phyloP scores from a whole-genome alignment of 2,888 invertebrate species.

The Cephus spinipes region DNA sequence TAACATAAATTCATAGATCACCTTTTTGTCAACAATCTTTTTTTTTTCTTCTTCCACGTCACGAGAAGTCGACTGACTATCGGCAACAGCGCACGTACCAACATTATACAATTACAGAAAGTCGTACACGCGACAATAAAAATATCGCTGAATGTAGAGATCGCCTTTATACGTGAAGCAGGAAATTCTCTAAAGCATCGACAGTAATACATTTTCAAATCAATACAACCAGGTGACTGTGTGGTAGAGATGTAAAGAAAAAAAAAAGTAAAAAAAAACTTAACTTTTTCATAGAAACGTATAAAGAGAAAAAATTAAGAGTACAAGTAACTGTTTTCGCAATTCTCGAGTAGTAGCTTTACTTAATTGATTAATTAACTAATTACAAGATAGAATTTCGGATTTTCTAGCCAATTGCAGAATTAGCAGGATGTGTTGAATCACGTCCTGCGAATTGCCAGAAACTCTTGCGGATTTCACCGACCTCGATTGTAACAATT shows the following conservation, averaged over 20 bases:
- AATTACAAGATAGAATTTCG: not conserved
- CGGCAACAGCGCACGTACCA: not conserved
- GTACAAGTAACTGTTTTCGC: not conserved
- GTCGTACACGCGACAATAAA: not conserved
- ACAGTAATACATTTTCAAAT: not conserved
- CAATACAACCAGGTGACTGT: not conserved
- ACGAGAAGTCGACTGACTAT: not conserved
- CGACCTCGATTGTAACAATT: slow-evolving; percentile 12
- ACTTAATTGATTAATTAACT: not conserved
- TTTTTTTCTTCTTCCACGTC: not conserved
- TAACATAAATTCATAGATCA: not conserved
- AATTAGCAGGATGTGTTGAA: not conserved
- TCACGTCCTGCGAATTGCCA: not conserved
- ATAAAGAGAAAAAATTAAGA: too few species aligned
- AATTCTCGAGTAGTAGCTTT: not conserved
- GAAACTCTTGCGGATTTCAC: slow-evolving; percentile 6
- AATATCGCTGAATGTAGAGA: not conserved
- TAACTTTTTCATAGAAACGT: too few species aligned
- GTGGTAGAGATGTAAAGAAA: not conserved
- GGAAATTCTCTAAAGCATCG: not conserved
- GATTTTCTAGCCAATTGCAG: not conserved
- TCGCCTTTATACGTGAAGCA: not conserved
- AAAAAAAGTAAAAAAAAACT: too few species aligned
- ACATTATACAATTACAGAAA: not conserved
- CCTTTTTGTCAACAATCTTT: not conserved